Evolutionary conservation across 1,140 invertebrate genomes (phyloP), one percentile per base, ranked within the genome.

Genomic region (Antheraea pernyi): DNA sequence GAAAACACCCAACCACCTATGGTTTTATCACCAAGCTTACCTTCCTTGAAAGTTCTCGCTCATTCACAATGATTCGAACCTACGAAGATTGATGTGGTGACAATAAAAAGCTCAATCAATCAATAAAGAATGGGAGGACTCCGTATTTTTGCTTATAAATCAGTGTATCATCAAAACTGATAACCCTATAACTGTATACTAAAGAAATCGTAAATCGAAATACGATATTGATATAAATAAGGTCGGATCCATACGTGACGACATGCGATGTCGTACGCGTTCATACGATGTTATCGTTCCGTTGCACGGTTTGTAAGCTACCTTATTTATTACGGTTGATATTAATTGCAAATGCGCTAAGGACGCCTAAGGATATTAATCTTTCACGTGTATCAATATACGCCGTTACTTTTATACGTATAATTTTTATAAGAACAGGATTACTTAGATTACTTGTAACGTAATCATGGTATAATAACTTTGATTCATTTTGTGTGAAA

Each of bases 181-280:
- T 16, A 16, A 63, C 61, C 61, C 63, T 65, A 53, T 53, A 65
- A 53, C 62, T 53, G 10, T 10, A 22, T 19, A 62, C 30, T n/a
- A 65, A 72, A 72, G 73, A 64, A 70, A 67, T 77, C 69, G 81
- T 86, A 86, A 86, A 86, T 84, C 83, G 84, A 76, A 86, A 86
- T 80, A 76, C 71, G 81, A 86, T 86, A 84, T 84, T 82, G 78
- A 80, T 78, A 84, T 86, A 86, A 86, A 86, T 84, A 84, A 80
- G 74, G 69, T 59, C 63, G 68, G 61, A 39, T 69, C 66, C 69
- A 76, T 79, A 86, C 78, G 84, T 84, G 84, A 82, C 79, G 84
- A 86, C 82, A 81, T 74, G 78, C 75, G 77, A 76, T 64, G 75
- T 77, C 75, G 76, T 72, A 75, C 68, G 65, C 71, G 71, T 67